phyloP scores from a whole-genome alignment of 2,113 vertebrate species.

The Egretta garzetta region DNA sequence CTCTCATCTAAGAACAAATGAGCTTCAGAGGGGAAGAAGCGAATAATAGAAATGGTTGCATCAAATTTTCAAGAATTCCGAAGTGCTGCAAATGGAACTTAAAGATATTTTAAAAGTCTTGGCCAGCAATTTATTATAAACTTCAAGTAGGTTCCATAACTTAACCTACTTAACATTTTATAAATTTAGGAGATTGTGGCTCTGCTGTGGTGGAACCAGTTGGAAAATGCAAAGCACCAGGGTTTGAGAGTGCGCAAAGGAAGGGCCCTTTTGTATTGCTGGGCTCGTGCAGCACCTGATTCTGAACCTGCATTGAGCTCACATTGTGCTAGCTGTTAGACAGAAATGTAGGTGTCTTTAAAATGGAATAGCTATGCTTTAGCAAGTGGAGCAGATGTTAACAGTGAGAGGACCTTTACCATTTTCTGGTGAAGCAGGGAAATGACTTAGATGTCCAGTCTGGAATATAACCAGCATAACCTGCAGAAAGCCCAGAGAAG shows the following conservation, averaged over 20 bases:
- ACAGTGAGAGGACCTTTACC: background rate
- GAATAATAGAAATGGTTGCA: background rate
- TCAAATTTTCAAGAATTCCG: background rate
- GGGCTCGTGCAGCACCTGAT: background rate
- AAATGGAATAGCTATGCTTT: background rate
- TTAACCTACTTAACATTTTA: background rate
- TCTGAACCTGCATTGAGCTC: background rate
- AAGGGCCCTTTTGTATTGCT: background rate
- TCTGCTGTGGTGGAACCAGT: background rate
- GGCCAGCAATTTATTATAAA: background rate
- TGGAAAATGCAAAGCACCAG: background rate
- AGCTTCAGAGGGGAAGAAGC: background rate
- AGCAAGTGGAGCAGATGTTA: background rate
- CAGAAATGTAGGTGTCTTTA: background rate
- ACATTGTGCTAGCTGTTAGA: background rate
- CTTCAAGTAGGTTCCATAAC: background rate
- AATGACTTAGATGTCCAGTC: background rate
- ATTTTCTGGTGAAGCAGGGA: background rate
- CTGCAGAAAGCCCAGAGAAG: background rate
- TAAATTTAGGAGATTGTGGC: no score
- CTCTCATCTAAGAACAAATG: background rate
- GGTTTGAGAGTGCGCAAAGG: background rate
- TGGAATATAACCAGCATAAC: background rate
- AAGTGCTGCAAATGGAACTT: background rate
- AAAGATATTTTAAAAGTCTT: background rate